phyloP scores from a whole-genome alignment of 2,113 vertebrate species.

The Ailuropoda melanoleuca region DNA sequence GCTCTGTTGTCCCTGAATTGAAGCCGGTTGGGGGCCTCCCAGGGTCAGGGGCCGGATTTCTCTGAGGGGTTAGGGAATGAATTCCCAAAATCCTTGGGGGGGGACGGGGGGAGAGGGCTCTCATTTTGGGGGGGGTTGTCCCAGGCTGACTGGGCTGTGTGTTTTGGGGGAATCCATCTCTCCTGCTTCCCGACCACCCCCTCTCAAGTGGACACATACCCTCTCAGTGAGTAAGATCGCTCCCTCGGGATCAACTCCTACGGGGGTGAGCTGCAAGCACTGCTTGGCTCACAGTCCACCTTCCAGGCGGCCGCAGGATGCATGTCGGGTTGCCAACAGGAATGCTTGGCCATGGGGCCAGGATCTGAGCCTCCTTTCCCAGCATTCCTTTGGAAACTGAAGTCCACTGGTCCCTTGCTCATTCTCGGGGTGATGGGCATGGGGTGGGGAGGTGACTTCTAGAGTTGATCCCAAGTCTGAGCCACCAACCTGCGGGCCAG shows the following conservation, averaged over 20 bases:
- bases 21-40: slow-evolving; percentile 2
- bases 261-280: rapidly evolving
- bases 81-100: background rate
- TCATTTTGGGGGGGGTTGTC: background rate
- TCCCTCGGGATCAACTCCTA: background rate
- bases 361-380: background rate
- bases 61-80: background rate
- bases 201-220: background rate
- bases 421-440: background rate
- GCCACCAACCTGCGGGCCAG: background rate
- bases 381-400: background rate
- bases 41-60: slow-evolving; percentile 23
- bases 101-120: background rate
- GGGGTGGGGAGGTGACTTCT: background rate
- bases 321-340: background rate
- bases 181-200: background rate
- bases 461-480: background rate
- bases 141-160: background rate
- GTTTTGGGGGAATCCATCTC: background rate
- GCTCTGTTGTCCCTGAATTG: slow-evolving; percentile 14
- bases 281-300: background rate
- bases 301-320: background rate
- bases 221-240: background rate
- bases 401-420: background rate
- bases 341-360: background rate